Base-by-base conservation (phyloP, 2,888 invertebrate species). In the Papilio protenor region DNA sequence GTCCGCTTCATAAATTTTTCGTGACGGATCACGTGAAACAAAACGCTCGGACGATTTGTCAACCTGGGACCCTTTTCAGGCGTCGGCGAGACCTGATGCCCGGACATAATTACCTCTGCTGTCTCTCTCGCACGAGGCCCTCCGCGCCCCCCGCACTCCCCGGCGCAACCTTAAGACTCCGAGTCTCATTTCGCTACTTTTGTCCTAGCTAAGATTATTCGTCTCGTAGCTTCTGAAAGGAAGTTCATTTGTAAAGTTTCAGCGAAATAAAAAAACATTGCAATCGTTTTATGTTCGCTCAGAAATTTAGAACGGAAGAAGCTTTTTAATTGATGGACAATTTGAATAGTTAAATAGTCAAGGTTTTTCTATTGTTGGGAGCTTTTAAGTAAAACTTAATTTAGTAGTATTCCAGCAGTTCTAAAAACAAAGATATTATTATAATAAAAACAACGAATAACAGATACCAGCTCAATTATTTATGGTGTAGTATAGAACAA, bases 1-100 rank as follows among this genome's bases (percentile, higher is more conserved):
- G 59, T 47, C 73, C 18, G 52, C 72, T 52, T 47, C 73, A 59
- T 73, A 61, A 73, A 73, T 73, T 61, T 73, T 73, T 61, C 23
- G 27, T 59, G 73, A 59, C 59, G 73, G 59, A 73, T 73, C 59
- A 73, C 59, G 73, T 73, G 73, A 61, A 73, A 73, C 61, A 73
- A 73, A 73, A 73, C 73, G 73, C 73, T 73, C 73, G 73, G 59
- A 73, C 73, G 47, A 73, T 73, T 73, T 73, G 73, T 73, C 73
- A 73, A 59, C 59, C 59, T 61, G 73, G 47, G 59, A 73, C 59
- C 73, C 73, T 73, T 73, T 61, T 73, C 73, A 73, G 57, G 57
- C 14, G 73, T 57, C 73, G 73, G 55, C 21, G 73, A 73, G 73
- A 61, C 66, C 66, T 66, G 64, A 64, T n/a, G 18, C 33, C 33